phyloP scores from a whole-genome alignment of 2,888 invertebrate species.

The Agonopterix alstromeriana region DNA sequence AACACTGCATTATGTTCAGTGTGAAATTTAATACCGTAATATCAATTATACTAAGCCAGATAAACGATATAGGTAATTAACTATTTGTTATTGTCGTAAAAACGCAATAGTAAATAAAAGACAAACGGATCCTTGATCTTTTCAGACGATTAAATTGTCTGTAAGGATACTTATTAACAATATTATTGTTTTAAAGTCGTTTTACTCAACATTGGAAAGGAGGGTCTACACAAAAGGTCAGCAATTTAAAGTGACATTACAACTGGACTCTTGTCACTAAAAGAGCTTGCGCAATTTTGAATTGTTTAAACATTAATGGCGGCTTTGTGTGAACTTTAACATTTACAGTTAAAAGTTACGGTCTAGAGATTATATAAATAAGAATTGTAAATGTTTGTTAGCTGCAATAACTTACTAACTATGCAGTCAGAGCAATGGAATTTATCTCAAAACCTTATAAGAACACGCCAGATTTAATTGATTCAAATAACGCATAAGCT shows the following conservation, averaged over 20 bases:
- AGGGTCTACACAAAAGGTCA: slow-evolving; percentile 9
- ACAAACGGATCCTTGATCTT: slow-evolving; percentile 43
- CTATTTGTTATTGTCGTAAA: too few species aligned
- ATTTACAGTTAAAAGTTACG: slow-evolving; percentile 12
- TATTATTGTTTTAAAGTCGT: slow-evolving; percentile 9
- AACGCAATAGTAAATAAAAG: background rate
- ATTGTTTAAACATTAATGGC: slow-evolving; percentile 15
- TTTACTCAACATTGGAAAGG: slow-evolving; percentile 8
- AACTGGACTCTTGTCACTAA: slow-evolving; percentile 1
- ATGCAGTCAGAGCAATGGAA: too few species aligned
- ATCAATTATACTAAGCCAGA: too few species aligned
- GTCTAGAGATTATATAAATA: background rate
- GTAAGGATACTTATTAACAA: slow-evolving; percentile 36
- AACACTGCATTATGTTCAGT: too few species aligned
- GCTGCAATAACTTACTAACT: too few species aligned
- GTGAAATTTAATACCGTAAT: too few species aligned
- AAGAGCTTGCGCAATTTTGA: slow-evolving; percentile 17
- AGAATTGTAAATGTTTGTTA: background rate
- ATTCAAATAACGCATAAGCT: too few species aligned
- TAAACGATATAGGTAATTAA: too few species aligned
- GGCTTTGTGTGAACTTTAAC: slow-evolving; percentile 22
- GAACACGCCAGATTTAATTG: too few species aligned
- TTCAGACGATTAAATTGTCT: slow-evolving; percentile 26
- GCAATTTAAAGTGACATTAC: slow-evolving; percentile 12
- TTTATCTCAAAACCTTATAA: too few species aligned